Evolutionary conservation across 35 echinoderm and acorn worm genomes (phyloP), one percentile per base, ranked within the genome.

Genomic region (Heliocidaris erythrogramma): DNA sequence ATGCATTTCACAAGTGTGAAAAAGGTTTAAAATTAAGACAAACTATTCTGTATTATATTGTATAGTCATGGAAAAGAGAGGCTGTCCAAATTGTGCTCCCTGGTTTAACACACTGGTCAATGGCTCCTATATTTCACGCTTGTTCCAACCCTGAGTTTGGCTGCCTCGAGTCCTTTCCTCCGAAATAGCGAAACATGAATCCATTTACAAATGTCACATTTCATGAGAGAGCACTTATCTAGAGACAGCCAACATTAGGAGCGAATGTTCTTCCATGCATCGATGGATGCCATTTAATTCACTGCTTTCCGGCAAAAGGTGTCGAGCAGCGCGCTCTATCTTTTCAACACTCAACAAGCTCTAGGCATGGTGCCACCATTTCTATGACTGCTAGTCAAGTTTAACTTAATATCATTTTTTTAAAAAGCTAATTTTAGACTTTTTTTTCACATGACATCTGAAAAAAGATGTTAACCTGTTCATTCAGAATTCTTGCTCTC

Each of bases 161-260:
- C 65, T 18, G 65, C 65, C 65, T 78, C 18, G 65, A 78, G 65
- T 78, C 27, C 65, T 78, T 78, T 78, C 65, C 65, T 78, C 27
- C 5, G 65, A 78, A 48, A 32, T 42, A 48, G 87, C 47, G 87
- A 89, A 89, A 89, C 87, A 32, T 89, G 87, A 89, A 89, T 48
- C 87, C 87, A 47, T 89, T 48, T 89, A 89, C 87, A 89, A 89
- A 89, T 89, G 87, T 89, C 87, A 89, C 87, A 78, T 78, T 89
- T 89, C 87, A 47, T 89, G 31, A 89, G 32, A 48, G 16, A 89
- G 87, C 87, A 89, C 87, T 89, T 89, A 89, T 89, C 87, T 89
- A 24, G 87, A 32, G 47, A 89, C 29, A 0, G 32, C 21, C 87
- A 48, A 89, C 87, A 89, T 89, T 89, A 48, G 31, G 2, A 48